Percentiles rank a stretch among this genome's conserved stretches.
phyloP scores from a whole-genome alignment of 2,113 vertebrate species.

The Nyctibius bracteatus region DNA sequence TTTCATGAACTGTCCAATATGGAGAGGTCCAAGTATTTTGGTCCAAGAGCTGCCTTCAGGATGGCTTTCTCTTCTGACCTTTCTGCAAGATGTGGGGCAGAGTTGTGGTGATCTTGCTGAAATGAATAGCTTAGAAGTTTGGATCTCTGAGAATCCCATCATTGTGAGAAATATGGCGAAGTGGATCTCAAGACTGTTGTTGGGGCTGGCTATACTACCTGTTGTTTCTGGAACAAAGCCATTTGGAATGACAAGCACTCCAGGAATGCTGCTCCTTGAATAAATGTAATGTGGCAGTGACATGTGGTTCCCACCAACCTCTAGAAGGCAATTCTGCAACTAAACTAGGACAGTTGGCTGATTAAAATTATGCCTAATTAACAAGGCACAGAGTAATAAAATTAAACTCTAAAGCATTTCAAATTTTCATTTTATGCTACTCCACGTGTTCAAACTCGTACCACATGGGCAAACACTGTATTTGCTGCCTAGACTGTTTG shows the following conservation, averaged over 20 bases:
- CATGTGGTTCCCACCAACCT: not conserved
- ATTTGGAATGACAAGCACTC: not conserved
- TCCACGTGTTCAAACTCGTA: not conserved
- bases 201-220: not conserved
- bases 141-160: not conserved
- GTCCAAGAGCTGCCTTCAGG: not conserved
- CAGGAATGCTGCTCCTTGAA: not conserved
- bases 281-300: not conserved
- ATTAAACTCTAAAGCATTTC: not conserved
- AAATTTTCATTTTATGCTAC: not conserved
- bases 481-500: not conserved
- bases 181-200: not conserved
- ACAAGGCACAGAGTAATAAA: not conserved
- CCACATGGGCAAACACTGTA: not conserved
- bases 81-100: not conserved
- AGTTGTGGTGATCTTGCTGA: not conserved
- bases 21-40: not conserved
- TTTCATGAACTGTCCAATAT: not conserved
- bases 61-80: not conserved
- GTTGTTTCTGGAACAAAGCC: not conserved
- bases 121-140: not conserved
- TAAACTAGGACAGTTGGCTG: not conserved
- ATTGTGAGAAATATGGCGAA: not conserved
- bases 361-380: conserved; percentile 15
- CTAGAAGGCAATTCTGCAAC: not conserved